phyloP scores from a whole-genome alignment of 2,113 vertebrate genomes.

The Apaloderma vittatum region DNA sequence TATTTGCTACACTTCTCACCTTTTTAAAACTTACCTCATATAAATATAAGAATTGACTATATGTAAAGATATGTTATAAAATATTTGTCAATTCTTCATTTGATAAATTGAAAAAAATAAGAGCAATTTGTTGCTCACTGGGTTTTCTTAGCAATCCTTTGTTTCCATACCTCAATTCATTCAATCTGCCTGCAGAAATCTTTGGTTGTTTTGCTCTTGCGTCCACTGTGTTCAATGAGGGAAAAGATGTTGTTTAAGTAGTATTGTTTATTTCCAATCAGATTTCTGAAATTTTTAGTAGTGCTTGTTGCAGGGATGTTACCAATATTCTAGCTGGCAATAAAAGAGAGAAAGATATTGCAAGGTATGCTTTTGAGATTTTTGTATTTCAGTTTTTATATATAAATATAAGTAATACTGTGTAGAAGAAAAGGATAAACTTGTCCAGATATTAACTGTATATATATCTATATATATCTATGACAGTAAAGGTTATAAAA shows the following conservation, averaged over 20 bases:
- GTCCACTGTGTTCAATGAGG: background rate
- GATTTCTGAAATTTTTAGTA: background rate
- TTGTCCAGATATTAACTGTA: background rate
- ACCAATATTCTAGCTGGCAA: background rate
- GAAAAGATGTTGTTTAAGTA: background rate
- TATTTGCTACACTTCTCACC: background rate
- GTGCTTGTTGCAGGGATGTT: background rate
- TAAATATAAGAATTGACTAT: background rate
- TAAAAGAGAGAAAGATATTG: background rate
- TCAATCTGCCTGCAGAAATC: background rate
- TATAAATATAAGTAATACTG: background rate
- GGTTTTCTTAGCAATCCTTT: background rate
- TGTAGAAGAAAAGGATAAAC: background rate
- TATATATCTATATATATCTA: background rate
- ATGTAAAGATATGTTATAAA: background rate
- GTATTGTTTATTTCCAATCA: background rate
- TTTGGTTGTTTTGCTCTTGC: background rate
- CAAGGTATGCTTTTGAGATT: background rate
- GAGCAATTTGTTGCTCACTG: background rate
- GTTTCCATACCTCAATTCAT: background rate
- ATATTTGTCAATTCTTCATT: background rate
- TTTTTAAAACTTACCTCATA: background rate
- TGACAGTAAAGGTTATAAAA: background rate
- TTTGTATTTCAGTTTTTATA: background rate
- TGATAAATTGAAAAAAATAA: background rate